These are phyloP conservation scores for Drymodes brunneopygia DNA, from an alignment of 2,113 vertebrate genomes.

Conservation along the genomic window DNA sequence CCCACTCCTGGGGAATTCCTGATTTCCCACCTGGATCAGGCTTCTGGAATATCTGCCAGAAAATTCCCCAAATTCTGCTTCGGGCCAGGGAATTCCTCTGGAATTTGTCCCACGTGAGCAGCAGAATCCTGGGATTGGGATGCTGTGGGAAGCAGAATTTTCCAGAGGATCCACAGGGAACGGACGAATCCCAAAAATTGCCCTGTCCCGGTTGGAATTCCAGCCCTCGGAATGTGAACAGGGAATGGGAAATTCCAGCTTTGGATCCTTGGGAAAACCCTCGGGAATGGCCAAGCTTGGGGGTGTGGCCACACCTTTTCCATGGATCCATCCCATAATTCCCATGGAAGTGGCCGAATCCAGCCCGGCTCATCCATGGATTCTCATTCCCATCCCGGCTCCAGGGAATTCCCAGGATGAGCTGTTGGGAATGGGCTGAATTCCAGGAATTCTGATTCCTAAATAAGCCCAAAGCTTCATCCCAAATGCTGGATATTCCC, in stretches of 20 bases:
- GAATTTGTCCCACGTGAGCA: neutral
- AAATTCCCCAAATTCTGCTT: neutral
- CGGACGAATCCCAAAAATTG: rapidly evolving
- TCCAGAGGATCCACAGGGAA: neutral
- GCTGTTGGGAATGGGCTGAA: neutral
- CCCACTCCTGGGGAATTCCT: no score
- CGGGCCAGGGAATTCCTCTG: neutral
- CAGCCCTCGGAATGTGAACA: rapidly evolving
- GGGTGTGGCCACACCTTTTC: neutral
- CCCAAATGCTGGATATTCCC: neutral
- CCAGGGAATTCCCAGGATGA: neutral
- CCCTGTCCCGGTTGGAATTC: rapidly evolving
- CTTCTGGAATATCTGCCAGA: neutral
- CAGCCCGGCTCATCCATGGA: neutral
- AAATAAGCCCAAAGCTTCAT: neutral
- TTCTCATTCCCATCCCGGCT: neutral
- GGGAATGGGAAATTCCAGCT: neutral
- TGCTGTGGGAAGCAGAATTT: rapidly evolving
- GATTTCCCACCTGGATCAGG: neutral
- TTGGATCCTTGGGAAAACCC: neutral
- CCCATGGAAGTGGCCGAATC: neutral
- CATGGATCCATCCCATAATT: rapidly evolving
- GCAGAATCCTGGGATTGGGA: rapidly evolving
- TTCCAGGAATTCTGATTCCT: neutral
- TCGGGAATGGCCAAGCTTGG: rapidly evolving